Conservation (phyloP, 2,888 invertebrate species). For the Amiota mariae region DNA sequence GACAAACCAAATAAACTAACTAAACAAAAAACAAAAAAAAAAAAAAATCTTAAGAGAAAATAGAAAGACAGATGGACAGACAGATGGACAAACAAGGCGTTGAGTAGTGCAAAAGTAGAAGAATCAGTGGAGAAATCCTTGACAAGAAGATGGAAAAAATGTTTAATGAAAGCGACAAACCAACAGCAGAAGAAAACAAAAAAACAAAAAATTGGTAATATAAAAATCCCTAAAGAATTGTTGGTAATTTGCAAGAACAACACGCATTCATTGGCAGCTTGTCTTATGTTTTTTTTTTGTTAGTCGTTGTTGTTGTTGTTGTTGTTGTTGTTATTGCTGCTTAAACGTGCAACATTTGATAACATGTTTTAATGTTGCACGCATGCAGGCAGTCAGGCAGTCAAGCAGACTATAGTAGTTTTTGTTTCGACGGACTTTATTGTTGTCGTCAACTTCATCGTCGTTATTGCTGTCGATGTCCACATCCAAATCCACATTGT, state of each 20-base stretch:
- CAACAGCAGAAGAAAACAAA: not conserved
- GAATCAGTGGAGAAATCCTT: no score
- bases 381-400: slow-evolving; percentile 18
- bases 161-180: slow-evolving; percentile 1
- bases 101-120: no score
- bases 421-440: slow-evolving; percentile 10
- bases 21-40: no score
- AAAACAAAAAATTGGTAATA: not conserved
- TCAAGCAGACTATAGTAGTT: not conserved
- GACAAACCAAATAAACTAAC: not conserved
- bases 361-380: slow-evolving; percentile 48
- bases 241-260: slow-evolving; percentile 11
- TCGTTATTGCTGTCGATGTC: no score
- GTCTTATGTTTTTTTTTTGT: not conserved
- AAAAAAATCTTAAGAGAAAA: no score
- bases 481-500: no score
- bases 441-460: not conserved
- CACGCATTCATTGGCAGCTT: not conserved
- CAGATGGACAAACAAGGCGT: no score
- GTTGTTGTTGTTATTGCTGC: not conserved
- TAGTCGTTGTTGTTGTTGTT: slow-evolving; percentile 6
- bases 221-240: slow-evolving; percentile 13
- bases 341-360: slow-evolving; percentile 52
- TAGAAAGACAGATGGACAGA: no score
- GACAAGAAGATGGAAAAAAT: not conserved